phyloP scores from a whole-genome alignment of 2,888 invertebrate genomes.

The Hemicrepidius hirtus region DNA sequence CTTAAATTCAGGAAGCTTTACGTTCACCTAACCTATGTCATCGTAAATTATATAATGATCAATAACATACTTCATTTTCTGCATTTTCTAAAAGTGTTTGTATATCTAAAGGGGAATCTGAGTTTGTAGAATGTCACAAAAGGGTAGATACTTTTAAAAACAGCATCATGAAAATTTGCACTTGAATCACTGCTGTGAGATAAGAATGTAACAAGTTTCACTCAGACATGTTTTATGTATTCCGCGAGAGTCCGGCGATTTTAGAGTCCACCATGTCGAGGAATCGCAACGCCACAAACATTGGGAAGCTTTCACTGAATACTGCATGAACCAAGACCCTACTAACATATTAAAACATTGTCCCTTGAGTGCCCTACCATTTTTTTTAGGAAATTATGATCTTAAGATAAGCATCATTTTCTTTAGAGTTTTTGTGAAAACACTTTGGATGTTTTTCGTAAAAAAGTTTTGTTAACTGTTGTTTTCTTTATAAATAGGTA shows the following conservation, averaged over 20 bases:
- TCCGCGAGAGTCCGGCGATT: conserved; percentile 40
- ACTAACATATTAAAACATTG: conserved; percentile 51
- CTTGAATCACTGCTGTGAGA: conserved; percentile 45
- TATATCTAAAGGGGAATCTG: conserved; percentile 5
- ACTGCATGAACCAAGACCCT: conserved; percentile 49
- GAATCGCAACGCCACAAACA: conserved; percentile 48
- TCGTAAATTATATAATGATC: not conserved
- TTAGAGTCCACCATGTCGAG: conserved; percentile 46
- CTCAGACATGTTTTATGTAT: conserved; percentile 52
- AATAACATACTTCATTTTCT: not conserved
- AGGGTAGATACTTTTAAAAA: conserved; percentile 12
- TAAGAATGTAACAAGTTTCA: conserved; percentile 50
- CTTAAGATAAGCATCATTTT: conserved; percentile 40
- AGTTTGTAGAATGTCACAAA: conserved; percentile 29
- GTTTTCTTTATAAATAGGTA: no score
- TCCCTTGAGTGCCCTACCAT: conserved; percentile 29
- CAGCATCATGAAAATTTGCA: conserved; percentile 38
- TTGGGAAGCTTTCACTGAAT: conserved; percentile 46
- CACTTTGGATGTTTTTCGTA: no score
- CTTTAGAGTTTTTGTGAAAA: not conserved
- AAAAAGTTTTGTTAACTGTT: no score
- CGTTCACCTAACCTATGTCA: not conserved
- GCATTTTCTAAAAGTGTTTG: not conserved
- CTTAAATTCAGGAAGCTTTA: not conserved
- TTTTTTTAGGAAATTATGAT: conserved; percentile 45